phyloP scores from a whole-genome alignment of 2,113 vertebrate genomes.

The Myiozetetes cayanensis region DNA sequence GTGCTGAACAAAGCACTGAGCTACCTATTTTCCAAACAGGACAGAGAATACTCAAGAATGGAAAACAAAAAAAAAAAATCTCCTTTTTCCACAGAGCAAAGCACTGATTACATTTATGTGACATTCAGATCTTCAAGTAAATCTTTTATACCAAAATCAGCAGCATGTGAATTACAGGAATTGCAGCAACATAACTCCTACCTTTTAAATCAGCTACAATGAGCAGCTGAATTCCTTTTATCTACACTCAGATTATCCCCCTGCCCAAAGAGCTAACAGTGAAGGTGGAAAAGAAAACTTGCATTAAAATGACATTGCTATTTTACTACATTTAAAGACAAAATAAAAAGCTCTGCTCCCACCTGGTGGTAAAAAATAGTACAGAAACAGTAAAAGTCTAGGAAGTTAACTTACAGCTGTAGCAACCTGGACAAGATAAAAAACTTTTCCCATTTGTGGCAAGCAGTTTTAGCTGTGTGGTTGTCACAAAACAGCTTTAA shows the following conservation, averaged over 20 bases:
- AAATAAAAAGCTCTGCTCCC: slow-evolving; percentile 1
- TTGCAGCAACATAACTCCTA: background rate
- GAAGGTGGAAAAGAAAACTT: background rate
- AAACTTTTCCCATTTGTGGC: background rate
- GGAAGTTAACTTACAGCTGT: background rate
- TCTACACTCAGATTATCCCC: background rate
- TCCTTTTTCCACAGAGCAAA: background rate
- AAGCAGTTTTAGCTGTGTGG: background rate
- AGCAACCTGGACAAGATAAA: background rate
- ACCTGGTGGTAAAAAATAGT: background rate
- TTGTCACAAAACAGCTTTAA: background rate
- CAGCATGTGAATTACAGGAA: background rate
- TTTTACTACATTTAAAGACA: background rate
- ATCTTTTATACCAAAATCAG: fast-evolving
- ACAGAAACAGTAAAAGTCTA: background rate
- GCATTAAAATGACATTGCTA: background rate
- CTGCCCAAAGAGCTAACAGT: background rate
- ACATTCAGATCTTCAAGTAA: background rate
- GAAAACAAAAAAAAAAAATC: background rate
- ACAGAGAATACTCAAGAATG: background rate
- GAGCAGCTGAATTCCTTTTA: background rate
- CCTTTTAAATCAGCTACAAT: background rate
- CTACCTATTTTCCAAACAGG: background rate
- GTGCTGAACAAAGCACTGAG: background rate
- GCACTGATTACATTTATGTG: background rate